Base-by-base conservation (phyloP, 2,797 vertebrate genomes). In the Garrulus glandarius region DNA sequence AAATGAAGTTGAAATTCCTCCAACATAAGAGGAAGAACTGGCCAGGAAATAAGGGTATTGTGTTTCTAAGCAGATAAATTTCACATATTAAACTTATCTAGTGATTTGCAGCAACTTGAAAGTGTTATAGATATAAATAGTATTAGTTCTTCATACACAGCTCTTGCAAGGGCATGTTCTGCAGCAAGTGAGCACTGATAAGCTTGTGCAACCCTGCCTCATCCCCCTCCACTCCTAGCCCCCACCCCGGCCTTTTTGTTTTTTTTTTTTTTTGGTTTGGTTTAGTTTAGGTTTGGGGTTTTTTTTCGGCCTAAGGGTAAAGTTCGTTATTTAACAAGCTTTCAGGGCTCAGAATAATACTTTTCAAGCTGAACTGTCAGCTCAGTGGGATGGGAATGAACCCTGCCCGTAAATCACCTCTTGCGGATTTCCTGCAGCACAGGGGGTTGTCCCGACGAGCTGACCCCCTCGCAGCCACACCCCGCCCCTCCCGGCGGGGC, bases 101-200 rank as follows among this genome's bases (percentile, higher is more conserved):
- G 74, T 65, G 41, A 69, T 80, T 44, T 84, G 46, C 26, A 72
- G 71, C 27, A 32, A 55, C 43, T 74, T 76, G 65, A 79, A 77
- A 91, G 49, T 1, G 0, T 69, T 78, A 32, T 39, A 72, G 81
- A 23, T 93, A 68, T 39, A 74, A 90, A 78, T 72, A 87, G 60
- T 43, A 47, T 50, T 49, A 50, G 50, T 56, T 86, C 69, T 72
- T 95, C 39, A n/a, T 12, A 30, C 8, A 13, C 14, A 16, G 23
- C 27, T 94, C 81, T 85, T 94, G 80, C 57, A 85, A 87, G 70
- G 50, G 69, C 91, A 84, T 19, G 70, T 91, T 87, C 49, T 64
- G 68, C 82, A 84, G 60, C 84, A 87, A 78, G 70, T 70, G 85
- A 87, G 87, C 84, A 67, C 47, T 64, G 78, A 94, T 92, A 92